phyloP scores from a whole-genome alignment of 2,113 vertebrate genomes.

The Potamarius usumacintae region DNA sequence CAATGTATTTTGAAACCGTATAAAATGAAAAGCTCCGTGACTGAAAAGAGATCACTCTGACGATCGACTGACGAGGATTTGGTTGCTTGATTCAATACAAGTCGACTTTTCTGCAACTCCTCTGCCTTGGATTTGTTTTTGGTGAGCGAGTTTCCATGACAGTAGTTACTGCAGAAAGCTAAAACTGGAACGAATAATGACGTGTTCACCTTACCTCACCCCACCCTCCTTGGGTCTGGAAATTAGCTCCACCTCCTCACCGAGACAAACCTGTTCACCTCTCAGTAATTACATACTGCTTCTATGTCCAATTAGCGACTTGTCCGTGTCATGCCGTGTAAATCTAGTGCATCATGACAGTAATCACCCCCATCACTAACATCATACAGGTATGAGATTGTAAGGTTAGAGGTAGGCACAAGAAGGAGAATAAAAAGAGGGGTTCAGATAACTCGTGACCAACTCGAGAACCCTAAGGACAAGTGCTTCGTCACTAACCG shows the following conservation, averaged over 20 bases:
- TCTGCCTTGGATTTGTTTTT: no score
- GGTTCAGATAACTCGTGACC: background rate
- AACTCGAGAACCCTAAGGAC: background rate
- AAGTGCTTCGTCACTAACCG: background rate
- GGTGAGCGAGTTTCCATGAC: no score
- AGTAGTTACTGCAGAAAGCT: no score
- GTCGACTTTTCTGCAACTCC: no score
- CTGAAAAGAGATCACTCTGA: no score
- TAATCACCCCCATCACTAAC: background rate
- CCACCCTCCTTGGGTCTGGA: background rate
- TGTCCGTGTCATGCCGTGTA: background rate
- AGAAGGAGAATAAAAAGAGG: background rate
- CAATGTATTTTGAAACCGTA: no score
- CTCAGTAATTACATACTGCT: background rate
- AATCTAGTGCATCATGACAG: background rate
- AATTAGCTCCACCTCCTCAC: background rate
- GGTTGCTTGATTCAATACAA: no score
- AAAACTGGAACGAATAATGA: no score
- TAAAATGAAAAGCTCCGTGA: no score
- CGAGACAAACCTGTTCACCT: background rate
- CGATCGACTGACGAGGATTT: no score
- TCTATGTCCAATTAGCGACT: background rate
- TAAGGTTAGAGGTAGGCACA: background rate
- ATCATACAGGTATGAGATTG: background rate
- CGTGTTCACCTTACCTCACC: no score